phyloP scores from a whole-genome alignment of 2,888 invertebrate species.

The Rotaria macrura region DNA sequence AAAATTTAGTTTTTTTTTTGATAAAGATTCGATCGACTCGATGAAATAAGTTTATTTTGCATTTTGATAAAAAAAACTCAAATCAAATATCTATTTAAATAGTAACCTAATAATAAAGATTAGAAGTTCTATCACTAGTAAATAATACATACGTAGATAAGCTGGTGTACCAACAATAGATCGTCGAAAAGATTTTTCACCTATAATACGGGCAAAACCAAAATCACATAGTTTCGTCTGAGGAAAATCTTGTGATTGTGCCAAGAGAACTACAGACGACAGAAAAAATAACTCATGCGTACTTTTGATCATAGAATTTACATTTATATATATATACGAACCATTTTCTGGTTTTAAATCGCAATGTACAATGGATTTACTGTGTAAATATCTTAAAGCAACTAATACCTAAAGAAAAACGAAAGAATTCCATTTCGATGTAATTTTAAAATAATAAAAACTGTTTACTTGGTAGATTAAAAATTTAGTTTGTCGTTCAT shows the following conservation, averaged over 20 bases:
- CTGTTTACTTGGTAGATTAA: constrained; percentile 76
- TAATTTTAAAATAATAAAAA: not conserved
- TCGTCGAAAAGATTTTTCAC: constrained; percentile 89
- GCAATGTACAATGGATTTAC: constrained; percentile 95
- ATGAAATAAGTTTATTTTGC: no score
- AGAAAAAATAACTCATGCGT: not conserved
- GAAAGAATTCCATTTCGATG: constrained; percentile 27
- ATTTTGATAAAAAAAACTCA: no score
- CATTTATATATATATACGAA: constrained; percentile 37
- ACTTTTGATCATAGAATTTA: not conserved
- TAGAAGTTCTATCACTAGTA: not conserved
- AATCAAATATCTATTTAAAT: no score
- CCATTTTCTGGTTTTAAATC: constrained; percentile 79
- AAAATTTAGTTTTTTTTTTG: no score
- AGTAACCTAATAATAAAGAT: no score
- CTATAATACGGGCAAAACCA: constrained; percentile 95
- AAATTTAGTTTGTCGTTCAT: constrained; percentile 88
- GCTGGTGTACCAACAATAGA: constrained; percentile 98
- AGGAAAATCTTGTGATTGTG: not conserved
- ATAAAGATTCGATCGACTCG: no score
- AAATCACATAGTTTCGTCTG: constrained; percentile 86
- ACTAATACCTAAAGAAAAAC: constrained; percentile 66
- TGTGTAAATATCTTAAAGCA: constrained; percentile 88
- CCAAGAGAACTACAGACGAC: not conserved
- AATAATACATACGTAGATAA: constrained; percentile 63